Conservation (phyloP, 2,888 invertebrate genomes). For the Amphipoea lucens region DNA sequence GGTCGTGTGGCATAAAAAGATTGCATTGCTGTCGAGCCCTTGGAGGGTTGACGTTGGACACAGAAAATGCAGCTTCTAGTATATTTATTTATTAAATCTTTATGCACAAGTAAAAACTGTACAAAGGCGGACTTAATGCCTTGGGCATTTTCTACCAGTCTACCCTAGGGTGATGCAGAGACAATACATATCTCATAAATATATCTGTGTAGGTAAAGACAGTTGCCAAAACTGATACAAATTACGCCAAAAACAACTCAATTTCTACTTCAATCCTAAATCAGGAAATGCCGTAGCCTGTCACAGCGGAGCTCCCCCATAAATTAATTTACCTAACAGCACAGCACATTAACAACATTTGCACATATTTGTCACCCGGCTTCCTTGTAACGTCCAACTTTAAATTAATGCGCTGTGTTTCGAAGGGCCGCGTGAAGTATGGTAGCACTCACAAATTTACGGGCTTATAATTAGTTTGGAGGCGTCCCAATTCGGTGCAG, state of each 20-base stretch:
- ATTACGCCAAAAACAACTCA: conserved; percentile 1
- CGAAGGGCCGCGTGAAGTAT: conserved; percentile 72
- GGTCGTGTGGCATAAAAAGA: background rate
- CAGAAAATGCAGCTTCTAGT: background rate
- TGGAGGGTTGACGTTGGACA: background rate
- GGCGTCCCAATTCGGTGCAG: conserved; percentile 76
- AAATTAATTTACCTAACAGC: conserved; percentile 58
- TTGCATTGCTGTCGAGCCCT: background rate
- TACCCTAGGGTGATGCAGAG: too few relatives aligned
- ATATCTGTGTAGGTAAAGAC: background rate
- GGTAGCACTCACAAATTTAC: conserved; percentile 74
- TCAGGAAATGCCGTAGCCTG: conserved; percentile 51
- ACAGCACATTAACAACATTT: conserved; percentile 63
- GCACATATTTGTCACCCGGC: conserved; percentile 66
- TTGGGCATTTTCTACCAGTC: too few relatives aligned
- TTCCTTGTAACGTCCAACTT: conserved; percentile 71
- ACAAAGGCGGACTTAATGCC: too few relatives aligned
- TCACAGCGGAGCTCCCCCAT: conserved; percentile 35
- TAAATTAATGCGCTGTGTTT: conserved; percentile 70
- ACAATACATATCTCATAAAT: too few relatives aligned
- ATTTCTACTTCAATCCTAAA: conserved; percentile 32
- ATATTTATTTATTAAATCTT: too few relatives aligned
- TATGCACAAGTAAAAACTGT: too few relatives aligned
- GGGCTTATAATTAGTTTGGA: conserved; percentile 83
- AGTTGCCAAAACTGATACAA: background rate